Evolutionary conservation across 2,888 invertebrate genomes (phyloP).

Genomic region (Drosophila lutescens): DNA sequence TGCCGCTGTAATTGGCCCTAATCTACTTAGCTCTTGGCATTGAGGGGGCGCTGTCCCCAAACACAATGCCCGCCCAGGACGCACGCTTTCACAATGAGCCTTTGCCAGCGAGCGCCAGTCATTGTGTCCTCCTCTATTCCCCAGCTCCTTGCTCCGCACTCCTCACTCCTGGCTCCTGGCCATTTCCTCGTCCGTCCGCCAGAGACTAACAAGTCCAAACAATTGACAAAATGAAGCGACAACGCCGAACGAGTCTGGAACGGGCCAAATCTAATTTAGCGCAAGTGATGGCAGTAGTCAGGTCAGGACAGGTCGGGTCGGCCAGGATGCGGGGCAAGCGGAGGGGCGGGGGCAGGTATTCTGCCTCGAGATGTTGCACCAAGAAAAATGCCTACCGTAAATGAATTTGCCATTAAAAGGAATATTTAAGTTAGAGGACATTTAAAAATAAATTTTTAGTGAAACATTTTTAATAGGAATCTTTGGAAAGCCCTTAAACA

Average conservation of each 20-base stretch:
- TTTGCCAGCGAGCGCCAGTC: slow-evolving; percentile 33
- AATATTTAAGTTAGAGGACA: too few relatives aligned
- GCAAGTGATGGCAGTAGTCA: slow-evolving; percentile 52
- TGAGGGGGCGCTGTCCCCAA: slow-evolving; percentile 32
- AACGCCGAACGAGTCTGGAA: slow-evolving; percentile 60
- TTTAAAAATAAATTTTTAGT: too few relatives aligned
- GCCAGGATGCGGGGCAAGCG: background rate
- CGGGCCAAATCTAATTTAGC: slow-evolving; percentile 71
- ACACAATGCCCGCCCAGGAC: slow-evolving; percentile 57
- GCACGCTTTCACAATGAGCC: slow-evolving; percentile 60
- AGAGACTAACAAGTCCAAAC: slow-evolving; percentile 53
- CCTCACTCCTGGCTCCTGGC: slow-evolving; percentile 51
- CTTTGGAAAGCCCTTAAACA: too few relatives aligned
- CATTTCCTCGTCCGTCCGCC: slow-evolving; percentile 58
- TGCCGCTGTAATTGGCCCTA: slow-evolving; percentile 67
- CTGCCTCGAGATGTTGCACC: slow-evolving; percentile 8
- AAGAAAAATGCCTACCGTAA: background rate
- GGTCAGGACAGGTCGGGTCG: slow-evolving; percentile 17
- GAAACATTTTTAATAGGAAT: too few relatives aligned
- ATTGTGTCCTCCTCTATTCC: slow-evolving; percentile 31
- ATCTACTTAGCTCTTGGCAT: slow-evolving; percentile 70
- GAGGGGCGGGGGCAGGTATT: slow-evolving; percentile 20
- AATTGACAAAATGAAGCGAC: slow-evolving; percentile 75
- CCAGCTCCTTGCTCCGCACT: slow-evolving; percentile 4
- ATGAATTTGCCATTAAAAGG: too few relatives aligned